Evolutionary conservation across 1,140 invertebrate species (phyloP).

Genomic region (Drosophila fuyamai): DNA sequence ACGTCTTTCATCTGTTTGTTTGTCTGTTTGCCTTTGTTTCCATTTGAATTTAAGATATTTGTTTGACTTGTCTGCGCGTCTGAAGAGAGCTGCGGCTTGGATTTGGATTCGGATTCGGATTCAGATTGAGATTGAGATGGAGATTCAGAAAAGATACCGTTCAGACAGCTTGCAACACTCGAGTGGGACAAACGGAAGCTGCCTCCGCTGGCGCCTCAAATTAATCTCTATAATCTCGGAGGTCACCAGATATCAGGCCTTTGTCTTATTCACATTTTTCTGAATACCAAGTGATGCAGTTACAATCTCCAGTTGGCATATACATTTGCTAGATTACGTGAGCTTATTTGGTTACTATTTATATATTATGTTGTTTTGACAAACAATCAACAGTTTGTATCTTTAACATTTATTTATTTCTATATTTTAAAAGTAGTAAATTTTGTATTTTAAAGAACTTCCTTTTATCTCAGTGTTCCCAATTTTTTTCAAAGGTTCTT

Average conservation of each 20-base stretch:
- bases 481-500: background rate
- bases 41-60: conserved; percentile 74
- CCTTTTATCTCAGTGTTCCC: conserved; percentile 6
- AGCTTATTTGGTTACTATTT: too few species aligned
- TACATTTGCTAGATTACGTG: too few species aligned
- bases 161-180: conserved; percentile 37
- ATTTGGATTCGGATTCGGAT: background rate
- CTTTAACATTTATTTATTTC: background rate
- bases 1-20: conserved; percentile 18
- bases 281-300: background rate
- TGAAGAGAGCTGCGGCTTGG: background rate
- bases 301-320: too few species aligned
- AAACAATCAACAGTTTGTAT: too few species aligned
- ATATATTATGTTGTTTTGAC: too few species aligned
- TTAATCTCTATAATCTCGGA: conserved; percentile 38
- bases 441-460: too few species aligned
- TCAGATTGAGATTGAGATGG: conserved; percentile 3
- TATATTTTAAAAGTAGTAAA: background rate
- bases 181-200: conserved; percentile 40
- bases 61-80: conserved; percentile 47
- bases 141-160: background rate
- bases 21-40: conserved; percentile 65
- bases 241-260: conserved; percentile 27
- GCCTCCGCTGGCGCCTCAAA: conserved; percentile 40
- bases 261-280: conserved; percentile 10